Evolutionary conservation across 2,797 vertebrate genomes (phyloP).

Genomic region (Galagoides demidoff): DNA sequence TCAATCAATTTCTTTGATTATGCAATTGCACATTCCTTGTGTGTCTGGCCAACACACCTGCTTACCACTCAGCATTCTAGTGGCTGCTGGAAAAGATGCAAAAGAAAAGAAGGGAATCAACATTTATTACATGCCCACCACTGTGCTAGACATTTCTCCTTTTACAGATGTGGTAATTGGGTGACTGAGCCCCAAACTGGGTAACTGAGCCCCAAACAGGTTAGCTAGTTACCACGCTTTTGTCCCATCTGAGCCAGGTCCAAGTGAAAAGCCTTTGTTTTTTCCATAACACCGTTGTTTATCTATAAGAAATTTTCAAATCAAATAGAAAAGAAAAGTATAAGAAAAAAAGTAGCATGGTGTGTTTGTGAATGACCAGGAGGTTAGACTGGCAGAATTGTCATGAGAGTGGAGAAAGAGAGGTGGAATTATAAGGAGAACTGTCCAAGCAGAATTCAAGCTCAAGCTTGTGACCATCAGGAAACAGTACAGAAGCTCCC

Average conservation of each 20-base stretch:
- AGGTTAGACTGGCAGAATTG: neutral
- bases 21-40: neutral
- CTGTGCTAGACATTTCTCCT: neutral
- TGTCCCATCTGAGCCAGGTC: neutral
- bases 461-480: neutral
- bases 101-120: neutral
- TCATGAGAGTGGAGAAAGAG: neutral
- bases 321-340: neutral
- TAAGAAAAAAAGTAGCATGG: neutral
- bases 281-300: neutral
- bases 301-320: slow-evolving; percentile 12
- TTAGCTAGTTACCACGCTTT: neutral
- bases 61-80: neutral
- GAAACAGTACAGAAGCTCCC: neutral
- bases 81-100: neutral
- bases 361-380: neutral
- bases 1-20: neutral
- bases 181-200: no score
- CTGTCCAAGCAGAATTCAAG: neutral
- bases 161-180: neutral
- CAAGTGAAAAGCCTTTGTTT: neutral
- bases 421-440: neutral
- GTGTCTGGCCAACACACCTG: neutral
- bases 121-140: no score
- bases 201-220: neutral